phyloP scores from a whole-genome alignment of 2,888 invertebrate species.

The Stratiomys singularior region DNA sequence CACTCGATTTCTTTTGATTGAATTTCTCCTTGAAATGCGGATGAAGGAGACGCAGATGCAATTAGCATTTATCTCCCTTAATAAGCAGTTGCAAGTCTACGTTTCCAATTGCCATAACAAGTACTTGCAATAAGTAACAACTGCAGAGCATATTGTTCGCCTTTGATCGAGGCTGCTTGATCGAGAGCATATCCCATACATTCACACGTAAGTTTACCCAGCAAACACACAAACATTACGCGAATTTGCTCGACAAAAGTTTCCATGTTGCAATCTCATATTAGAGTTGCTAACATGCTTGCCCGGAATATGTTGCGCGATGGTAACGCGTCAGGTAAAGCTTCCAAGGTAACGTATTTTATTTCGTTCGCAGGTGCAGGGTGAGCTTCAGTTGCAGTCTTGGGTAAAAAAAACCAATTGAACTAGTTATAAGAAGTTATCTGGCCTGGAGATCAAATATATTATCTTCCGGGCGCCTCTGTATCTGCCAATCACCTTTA shows the following conservation, averaged over 20 bases:
- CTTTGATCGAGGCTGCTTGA: background rate
- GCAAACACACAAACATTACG: too few relatives aligned
- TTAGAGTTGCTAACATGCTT: conserved; percentile 18
- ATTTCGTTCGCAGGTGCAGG: background rate
- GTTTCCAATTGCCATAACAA: background rate
- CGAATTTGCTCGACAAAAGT: background rate
- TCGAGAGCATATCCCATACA: too few relatives aligned
- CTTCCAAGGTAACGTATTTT: conserved; percentile 1
- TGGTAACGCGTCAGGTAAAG: background rate
- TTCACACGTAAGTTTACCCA: too few relatives aligned
- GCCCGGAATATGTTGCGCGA: background rate
- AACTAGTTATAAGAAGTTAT: background rate
- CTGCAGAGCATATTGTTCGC: background rate
- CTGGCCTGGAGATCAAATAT: background rate
- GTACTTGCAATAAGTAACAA: background rate
- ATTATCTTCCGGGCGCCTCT: conserved; percentile 29
- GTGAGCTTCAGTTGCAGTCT: background rate
- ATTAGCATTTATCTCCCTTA: conserved; percentile 10
- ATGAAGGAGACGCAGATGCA: background rate
- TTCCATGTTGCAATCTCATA: conserved; percentile 9
- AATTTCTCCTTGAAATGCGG: background rate
- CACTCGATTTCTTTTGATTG: too few relatives aligned
- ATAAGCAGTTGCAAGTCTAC: conserved; percentile 9
- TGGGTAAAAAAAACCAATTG: conserved; percentile 2
- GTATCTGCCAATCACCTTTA: background rate